These are phyloP conservation scores for Atherinomorus stipes DNA, from an alignment of 2,113 vertebrate genomes.

Conservation along the genomic window DNA sequence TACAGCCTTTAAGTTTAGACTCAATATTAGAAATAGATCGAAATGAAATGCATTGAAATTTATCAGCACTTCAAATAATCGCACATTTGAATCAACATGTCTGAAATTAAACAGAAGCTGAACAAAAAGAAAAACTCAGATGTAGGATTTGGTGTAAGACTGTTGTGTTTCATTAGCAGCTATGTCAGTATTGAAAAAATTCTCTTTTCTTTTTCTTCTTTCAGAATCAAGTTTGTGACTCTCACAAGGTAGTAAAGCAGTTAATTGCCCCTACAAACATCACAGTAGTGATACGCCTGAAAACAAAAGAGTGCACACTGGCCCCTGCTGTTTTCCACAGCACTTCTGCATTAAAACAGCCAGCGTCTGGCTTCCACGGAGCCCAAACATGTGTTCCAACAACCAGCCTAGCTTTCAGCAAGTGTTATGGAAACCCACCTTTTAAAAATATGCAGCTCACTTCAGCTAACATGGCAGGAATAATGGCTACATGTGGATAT, in stretches of 20 bases:
- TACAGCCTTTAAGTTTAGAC: too few species aligned
- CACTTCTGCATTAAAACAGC: constrained; percentile 60
- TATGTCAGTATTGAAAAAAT: too few species aligned
- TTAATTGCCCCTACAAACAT: constrained; percentile 37
- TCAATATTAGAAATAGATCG: too few species aligned
- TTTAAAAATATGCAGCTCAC: constrained; percentile 75
- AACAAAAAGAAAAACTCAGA: background rate
- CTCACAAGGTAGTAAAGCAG: constrained; percentile 33
- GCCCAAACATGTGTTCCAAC: constrained; percentile 65
- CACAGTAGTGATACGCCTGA: constrained; percentile 33
- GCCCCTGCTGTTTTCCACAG: constrained; percentile 46
- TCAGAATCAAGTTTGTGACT: background rate
- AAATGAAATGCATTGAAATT: background rate
- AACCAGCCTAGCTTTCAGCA: constrained; percentile 63
- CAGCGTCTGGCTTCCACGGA: constrained; percentile 53
- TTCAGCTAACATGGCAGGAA: constrained; percentile 64
- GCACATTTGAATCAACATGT: background rate
- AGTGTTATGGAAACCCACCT: constrained; percentile 77
- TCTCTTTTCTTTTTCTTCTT: too few species aligned
- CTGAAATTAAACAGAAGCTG: background rate
- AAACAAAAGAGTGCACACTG: constrained; percentile 47
- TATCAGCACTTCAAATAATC: background rate
- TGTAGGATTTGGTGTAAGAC: background rate
- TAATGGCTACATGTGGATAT: constrained; percentile 78
- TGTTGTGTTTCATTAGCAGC: too few species aligned